These are phyloP conservation scores for Cyrtonyx montezumae DNA, from an alignment of 2,113 vertebrate species.

Conservation along the genomic window DNA sequence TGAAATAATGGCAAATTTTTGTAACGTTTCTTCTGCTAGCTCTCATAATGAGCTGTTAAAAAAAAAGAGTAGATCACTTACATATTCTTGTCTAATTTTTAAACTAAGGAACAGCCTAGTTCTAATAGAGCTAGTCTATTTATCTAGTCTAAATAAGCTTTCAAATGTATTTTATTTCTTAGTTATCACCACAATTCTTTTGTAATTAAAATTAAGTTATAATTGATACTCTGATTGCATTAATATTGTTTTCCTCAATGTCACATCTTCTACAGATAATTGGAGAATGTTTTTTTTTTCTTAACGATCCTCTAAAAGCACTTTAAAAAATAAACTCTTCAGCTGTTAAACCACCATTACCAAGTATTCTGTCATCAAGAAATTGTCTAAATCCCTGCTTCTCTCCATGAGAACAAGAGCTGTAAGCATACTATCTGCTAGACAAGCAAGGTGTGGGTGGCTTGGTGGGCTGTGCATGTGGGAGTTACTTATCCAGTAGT, in stretches of 20 bases:
- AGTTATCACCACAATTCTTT: neutral
- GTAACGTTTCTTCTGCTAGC: neutral
- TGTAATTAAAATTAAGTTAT: neutral
- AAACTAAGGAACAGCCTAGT: neutral
- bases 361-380: conserved; percentile 2
- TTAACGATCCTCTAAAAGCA: neutral
- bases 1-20: neutral
- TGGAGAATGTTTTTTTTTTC: neutral
- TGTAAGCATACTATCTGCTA: neutral
- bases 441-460: conserved; percentile 25
- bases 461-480: neutral
- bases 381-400: neutral
- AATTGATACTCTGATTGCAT: neutral
- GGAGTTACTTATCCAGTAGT: conserved; percentile 5
- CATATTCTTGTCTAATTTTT: neutral
- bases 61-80: neutral
- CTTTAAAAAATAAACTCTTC: neutral
- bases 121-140: too few relatives aligned
- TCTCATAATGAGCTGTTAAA: neutral
- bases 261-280: neutral
- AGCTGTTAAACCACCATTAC: neutral
- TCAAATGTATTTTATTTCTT: neutral
- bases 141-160: neutral
- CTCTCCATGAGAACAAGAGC: neutral
- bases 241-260: neutral